These are phyloP conservation scores for Etheostoma cragini DNA, from an alignment of 2,113 vertebrate species.

Conservation along the genomic window DNA sequence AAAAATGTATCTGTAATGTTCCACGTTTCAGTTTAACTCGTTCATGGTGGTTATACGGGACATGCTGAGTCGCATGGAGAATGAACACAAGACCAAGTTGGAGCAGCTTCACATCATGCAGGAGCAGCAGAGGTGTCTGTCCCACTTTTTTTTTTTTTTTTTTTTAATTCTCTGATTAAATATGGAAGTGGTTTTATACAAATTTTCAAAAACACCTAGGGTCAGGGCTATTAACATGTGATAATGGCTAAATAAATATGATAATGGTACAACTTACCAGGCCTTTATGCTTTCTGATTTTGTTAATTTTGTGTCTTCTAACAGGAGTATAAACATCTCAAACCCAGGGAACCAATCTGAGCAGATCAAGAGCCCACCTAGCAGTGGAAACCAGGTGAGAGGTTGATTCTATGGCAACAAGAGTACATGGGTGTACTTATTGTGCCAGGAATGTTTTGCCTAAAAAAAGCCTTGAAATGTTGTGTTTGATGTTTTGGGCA, in stretches of 20 bases:
- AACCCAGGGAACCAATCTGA: constrained; percentile 87
- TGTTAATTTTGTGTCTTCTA: not conserved
- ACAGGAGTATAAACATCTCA: constrained; percentile 89
- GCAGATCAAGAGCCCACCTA: constrained; percentile 84
- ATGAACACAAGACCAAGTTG: constrained; percentile 97
- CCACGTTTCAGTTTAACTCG: constrained; percentile 91
- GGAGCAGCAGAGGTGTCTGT: constrained; percentile 94
- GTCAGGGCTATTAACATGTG: not conserved
- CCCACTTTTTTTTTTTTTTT: too few species aligned
- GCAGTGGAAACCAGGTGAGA: constrained; percentile 87
- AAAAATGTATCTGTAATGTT: not conserved
- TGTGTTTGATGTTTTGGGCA: not conserved
- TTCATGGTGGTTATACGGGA: constrained; percentile 98
- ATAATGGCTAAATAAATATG: constrained; percentile 11
- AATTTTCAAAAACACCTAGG: not conserved
- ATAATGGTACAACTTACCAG: constrained; percentile 1
- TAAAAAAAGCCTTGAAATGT: not conserved
- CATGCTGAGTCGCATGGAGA: constrained; percentile 94
- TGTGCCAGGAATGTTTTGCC: not conserved
- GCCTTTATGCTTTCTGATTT: not conserved
- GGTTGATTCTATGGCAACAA: not conserved
- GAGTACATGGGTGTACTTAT: not conserved
- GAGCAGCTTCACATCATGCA: constrained; percentile 98
- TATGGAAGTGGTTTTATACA: constrained; percentile 14
- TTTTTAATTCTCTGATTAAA: not conserved